Evolutionary conservation across 30 jellyfish, hydroid and myxozoan genomes (phyloP).

Genomic region (Cassiopea xamachana): DNA sequence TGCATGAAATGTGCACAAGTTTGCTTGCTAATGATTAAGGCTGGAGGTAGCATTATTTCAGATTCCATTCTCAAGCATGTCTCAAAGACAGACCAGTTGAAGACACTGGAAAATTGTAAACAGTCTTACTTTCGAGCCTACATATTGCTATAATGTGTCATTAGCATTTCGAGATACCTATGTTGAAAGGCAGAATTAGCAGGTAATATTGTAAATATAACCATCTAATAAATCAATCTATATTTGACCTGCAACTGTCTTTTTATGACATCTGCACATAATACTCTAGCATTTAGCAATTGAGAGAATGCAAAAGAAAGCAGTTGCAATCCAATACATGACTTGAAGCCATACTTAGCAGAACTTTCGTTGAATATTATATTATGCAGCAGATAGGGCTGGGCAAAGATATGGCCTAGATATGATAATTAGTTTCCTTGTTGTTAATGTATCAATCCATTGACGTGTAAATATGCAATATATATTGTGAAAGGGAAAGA

Average conservation of each 20-base stretch:
- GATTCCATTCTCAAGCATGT: too few relatives aligned
- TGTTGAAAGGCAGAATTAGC: neutral
- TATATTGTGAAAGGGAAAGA: neutral
- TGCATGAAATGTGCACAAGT: too few relatives aligned
- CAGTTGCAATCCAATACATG: neutral
- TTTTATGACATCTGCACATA: neutral
- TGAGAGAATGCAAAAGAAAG: neutral
- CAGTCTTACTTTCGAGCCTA: neutral
- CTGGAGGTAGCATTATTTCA: too few relatives aligned
- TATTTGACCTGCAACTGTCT: neutral
- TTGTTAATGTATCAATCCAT: neutral
- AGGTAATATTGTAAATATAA: neutral
- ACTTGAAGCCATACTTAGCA: neutral
- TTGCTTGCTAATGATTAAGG: too few relatives aligned
- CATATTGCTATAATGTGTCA: neutral
- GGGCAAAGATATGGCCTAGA: slow-evolving; percentile 14
- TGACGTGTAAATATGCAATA: neutral
- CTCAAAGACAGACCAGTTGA: too few relatives aligned
- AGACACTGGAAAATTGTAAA: neutral
- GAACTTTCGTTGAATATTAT: neutral
- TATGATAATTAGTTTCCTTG: neutral
- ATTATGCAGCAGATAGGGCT: slow-evolving; percentile 15
- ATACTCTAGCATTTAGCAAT: neutral
- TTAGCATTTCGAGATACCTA: neutral
- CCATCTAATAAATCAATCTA: neutral